Conservation (phyloP, 1,140 invertebrate species). For the Zaprionus inermis region DNA sequence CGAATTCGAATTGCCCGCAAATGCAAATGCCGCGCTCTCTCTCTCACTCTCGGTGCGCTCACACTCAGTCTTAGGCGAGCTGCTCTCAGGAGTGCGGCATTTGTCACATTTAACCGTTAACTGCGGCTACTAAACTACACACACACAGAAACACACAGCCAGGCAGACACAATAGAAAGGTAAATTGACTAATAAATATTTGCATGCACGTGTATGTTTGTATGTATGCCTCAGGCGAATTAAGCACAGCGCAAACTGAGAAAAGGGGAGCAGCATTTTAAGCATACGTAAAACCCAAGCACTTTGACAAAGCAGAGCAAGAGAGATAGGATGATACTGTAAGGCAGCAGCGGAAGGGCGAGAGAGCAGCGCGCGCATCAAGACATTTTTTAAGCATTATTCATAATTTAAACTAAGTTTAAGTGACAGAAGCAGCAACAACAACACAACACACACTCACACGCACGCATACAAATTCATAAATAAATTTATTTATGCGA, state of each 20-base stretch:
- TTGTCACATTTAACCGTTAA: constrained; percentile 26
- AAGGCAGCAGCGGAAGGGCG: not conserved
- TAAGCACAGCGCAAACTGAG: constrained; percentile 19
- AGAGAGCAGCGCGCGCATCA: constrained; percentile 50
- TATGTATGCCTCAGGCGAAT: constrained; percentile 37
- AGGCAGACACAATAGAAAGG: constrained; percentile 13
- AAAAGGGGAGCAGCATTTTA: constrained; percentile 28
- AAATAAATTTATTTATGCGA: constrained; percentile 35
- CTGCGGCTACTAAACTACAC: constrained; percentile 2
- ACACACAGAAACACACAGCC: constrained; percentile 15
- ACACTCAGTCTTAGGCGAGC: not conserved
- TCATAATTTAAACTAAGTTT: constrained; percentile 75
- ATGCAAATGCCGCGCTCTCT: constrained; percentile 30
- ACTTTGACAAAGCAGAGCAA: constrained; percentile 35
- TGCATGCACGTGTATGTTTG: constrained; percentile 22
- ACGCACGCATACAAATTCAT: constrained; percentile 51
- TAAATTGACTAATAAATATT: constrained; percentile 11
- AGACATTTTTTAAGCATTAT: constrained; percentile 76
- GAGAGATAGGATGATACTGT: constrained; percentile 18
- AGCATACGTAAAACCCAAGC: constrained; percentile 47
- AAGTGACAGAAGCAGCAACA: constrained; percentile 56
- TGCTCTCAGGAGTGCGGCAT: constrained; percentile 33
- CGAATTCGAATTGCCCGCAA: constrained; percentile 58
- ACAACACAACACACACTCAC: constrained; percentile 43
- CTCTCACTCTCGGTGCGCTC: not conserved